phyloP scores from a whole-genome alignment of 2,113 vertebrate species.

The Hoplias malabaricus region DNA sequence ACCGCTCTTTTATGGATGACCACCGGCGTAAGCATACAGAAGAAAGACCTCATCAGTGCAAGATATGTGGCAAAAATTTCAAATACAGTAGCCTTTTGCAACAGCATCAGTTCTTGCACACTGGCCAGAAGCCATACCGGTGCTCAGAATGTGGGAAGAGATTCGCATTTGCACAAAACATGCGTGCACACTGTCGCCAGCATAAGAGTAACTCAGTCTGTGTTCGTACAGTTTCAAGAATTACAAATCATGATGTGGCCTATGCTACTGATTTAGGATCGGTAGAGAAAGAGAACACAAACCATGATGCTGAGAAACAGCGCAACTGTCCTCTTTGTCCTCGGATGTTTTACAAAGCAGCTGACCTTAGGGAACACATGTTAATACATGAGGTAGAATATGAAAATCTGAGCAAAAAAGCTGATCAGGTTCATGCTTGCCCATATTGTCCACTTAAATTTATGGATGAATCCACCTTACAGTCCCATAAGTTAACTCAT shows the following conservation, averaged over 20 bases:
- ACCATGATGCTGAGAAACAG: constrained; percentile 53
- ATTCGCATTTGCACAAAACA: constrained; percentile 77
- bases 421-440: constrained; percentile 57
- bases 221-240: constrained; percentile 39
- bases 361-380: constrained; percentile 73
- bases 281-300: constrained; percentile 63
- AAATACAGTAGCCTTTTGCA: constrained; percentile 82
- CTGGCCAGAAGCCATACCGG: constrained; percentile 76
- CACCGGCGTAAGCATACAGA: constrained; percentile 81
- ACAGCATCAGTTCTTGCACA: constrained; percentile 82
- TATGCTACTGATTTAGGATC: constrained; percentile 2
- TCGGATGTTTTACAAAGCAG: constrained; percentile 56
- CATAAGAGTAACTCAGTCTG: constrained; percentile 60
- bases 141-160: constrained; percentile 69
- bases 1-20: constrained; percentile 84
- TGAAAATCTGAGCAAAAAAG: constrained; percentile 57
- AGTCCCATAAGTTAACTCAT: constrained; percentile 66
- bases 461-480: constrained; percentile 62
- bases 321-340: constrained; percentile 73
- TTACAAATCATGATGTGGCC: constrained; percentile 36
- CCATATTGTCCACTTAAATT: constrained; percentile 68
- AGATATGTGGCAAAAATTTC: constrained; percentile 78
- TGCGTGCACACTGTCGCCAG: constrained; percentile 76
- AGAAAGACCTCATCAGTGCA: constrained; percentile 70
- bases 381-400: constrained; percentile 71